Percentiles rank a stretch among this genome's conserved stretches.
phyloP scores from a whole-genome alignment of 2,797 vertebrate genomes.

The Pterois miles region DNA sequence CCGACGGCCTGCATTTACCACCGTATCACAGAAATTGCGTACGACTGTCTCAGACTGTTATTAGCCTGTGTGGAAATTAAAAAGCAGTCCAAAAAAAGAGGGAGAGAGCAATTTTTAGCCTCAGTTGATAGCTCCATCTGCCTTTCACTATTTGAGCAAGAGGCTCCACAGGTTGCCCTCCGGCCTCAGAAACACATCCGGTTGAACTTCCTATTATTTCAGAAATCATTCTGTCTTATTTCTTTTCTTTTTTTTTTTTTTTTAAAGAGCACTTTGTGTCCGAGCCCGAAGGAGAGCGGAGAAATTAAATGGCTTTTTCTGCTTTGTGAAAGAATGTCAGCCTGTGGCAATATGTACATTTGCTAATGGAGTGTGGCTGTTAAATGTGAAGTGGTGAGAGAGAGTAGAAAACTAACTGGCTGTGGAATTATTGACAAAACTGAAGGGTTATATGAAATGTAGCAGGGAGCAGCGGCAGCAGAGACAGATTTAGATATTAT shows the following conservation, averaged over 20 bases:
- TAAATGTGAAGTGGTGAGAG: constrained; percentile 70
- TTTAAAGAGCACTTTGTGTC: constrained; percentile 69
- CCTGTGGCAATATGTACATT: constrained; percentile 76
- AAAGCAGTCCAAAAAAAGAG: not conserved
- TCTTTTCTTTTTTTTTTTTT: constrained; percentile 61
- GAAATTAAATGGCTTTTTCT: constrained; percentile 71
- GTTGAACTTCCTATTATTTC: constrained; percentile 61
- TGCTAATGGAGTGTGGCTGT: constrained; percentile 76
- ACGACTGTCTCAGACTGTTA: constrained; percentile 31
- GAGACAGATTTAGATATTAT: constrained; percentile 51
- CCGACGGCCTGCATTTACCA: constrained; percentile 21
- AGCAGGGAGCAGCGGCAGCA: constrained; percentile 25
- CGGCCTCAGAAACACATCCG: constrained; percentile 34
- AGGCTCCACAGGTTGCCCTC: constrained; percentile 42
- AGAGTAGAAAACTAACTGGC: constrained; percentile 67
- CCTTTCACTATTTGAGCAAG: constrained; percentile 2
- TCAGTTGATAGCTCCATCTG: not conserved
- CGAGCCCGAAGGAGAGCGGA: constrained; percentile 63
- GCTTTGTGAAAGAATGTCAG: constrained; percentile 65
- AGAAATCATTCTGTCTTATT: constrained; percentile 64
- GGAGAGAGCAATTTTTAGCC: constrained; percentile 19
- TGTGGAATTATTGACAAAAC: constrained; percentile 74
- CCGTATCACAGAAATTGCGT: constrained; percentile 25
- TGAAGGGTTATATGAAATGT: constrained; percentile 53
- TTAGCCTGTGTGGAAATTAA: constrained; percentile 47